phyloP scores from a whole-genome alignment of 2,888 invertebrate species.

The Spodoptera picta region DNA sequence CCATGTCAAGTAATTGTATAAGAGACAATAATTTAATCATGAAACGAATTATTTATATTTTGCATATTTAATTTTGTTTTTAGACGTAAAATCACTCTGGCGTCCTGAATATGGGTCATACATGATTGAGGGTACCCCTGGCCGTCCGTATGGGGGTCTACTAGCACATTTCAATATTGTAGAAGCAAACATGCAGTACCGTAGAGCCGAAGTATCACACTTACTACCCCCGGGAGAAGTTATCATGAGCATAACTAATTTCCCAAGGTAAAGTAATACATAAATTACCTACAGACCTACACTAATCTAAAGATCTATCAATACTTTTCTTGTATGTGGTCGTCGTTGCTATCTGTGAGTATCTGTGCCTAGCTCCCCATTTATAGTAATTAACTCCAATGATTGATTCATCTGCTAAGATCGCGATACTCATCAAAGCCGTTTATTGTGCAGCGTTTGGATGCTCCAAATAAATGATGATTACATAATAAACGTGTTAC shows the following conservation, averaged over 20 bases:
- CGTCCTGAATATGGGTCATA: constrained; percentile 99
- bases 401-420: too few species aligned
- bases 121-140: constrained; percentile 99
- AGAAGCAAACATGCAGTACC: constrained; percentile 98
- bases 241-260: constrained; percentile 97
- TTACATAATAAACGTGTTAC: too few species aligned
- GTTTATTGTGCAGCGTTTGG: too few species aligned
- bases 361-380: too few species aligned
- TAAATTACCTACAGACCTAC: too few species aligned
- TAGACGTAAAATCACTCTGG: constrained; percentile 96
- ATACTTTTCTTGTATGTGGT: too few species aligned
- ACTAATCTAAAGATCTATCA: too few species aligned
- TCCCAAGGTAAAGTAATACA: constrained; percentile 92
- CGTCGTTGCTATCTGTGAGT: too few species aligned
- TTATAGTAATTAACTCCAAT: too few species aligned
- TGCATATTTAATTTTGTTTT: constrained; percentile 18
- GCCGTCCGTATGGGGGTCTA: constrained; percentile 97
- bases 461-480: too few species aligned
- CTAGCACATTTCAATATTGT: constrained; percentile 99
- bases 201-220: constrained; percentile 94
- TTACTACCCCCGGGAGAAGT: constrained; percentile 93
- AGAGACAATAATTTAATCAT: neutral
- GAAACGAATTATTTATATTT: too few species aligned
- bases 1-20: neutral
- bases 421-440: too few species aligned